Percentiles rank a stretch among this genome's conserved stretches.
Conservation (phyloP, 1,140 invertebrate genomes). For the Tetramorium alpestre region DNA sequence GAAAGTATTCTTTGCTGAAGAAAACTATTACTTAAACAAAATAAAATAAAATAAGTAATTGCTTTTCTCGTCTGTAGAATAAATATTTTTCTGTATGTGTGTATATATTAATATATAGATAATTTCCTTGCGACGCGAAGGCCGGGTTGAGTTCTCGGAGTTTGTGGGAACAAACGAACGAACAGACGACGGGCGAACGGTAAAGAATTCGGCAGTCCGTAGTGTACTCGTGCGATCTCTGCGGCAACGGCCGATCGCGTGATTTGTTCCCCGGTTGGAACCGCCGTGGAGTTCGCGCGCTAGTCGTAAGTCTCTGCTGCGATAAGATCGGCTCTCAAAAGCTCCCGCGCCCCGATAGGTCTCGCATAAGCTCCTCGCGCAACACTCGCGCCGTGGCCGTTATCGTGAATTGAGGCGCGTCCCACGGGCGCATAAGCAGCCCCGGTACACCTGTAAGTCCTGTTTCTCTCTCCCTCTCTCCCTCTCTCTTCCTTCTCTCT, state of each 20-base stretch:
- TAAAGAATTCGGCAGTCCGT: conserved; percentile 20
- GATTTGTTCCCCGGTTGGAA: conserved; percentile 70
- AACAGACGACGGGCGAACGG: neutral
- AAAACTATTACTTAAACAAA: no score
- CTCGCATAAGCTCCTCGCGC: conserved; percentile 60
- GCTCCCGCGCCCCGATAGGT: conserved; percentile 72
- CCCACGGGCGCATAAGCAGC: conserved; percentile 70
- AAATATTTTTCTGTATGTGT: no score
- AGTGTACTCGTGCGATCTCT: conserved; percentile 30
- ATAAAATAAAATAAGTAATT: no score
- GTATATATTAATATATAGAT: no score
- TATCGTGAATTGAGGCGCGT: conserved; percentile 80
- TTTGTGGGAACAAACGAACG: conserved; percentile 31
- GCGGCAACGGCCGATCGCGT: conserved; percentile 41
- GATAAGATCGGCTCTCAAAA: conserved; percentile 80
- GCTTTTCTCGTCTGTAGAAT: no score
- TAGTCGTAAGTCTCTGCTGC: conserved; percentile 72
- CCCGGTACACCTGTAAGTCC: conserved; percentile 81
- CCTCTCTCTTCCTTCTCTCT: conserved; percentile 2
- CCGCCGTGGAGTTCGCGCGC: conserved; percentile 53
- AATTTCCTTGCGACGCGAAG: no score
- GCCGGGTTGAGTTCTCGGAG: neutral
- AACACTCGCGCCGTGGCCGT: conserved; percentile 62
- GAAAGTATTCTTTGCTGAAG: no score
- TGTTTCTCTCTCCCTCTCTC: conserved; percentile 61